phyloP scores from a whole-genome alignment of 2,797 vertebrate genomes.

The Chelmon rostratus region DNA sequence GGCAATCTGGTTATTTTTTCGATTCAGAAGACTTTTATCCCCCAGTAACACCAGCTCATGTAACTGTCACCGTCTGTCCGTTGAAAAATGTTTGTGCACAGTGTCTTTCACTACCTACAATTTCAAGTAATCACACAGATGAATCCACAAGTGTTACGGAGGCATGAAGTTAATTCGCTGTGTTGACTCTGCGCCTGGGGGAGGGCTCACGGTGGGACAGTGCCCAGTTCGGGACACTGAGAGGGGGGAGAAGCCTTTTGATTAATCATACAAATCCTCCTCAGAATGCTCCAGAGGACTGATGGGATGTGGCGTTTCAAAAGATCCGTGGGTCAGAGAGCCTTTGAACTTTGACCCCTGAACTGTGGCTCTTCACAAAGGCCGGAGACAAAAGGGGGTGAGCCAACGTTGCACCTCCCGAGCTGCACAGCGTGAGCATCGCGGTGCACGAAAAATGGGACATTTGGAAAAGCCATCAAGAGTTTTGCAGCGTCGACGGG shows the following conservation, averaged over 20 bases:
- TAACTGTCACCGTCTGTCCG: background rate
- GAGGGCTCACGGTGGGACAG: conserved; percentile 19
- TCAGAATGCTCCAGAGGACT: conserved; percentile 73
- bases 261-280: conserved; percentile 79
- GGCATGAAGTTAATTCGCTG: conserved; percentile 42
- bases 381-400: conserved; percentile 62
- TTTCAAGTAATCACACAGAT: background rate
- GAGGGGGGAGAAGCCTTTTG: conserved; percentile 48
- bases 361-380: conserved; percentile 73
- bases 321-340: conserved; percentile 78
- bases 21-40: background rate
- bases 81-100: background rate
- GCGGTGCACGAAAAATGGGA: conserved; percentile 3
- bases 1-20: background rate
- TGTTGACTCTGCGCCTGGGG: conserved; percentile 33
- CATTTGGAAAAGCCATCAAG: background rate
- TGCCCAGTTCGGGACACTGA: conserved; percentile 30
- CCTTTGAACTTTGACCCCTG: conserved; percentile 81
- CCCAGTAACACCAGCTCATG: background rate
- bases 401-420: conserved; percentile 56
- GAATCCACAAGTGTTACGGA: conserved; percentile 12
- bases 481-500: background rate
- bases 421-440: conserved; percentile 27
- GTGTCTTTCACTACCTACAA: background rate
- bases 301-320: conserved; percentile 82